Evolutionary conservation across 2,888 invertebrate species (phyloP), one percentile per base, ranked within the genome.

Genomic region (Parthenolecanium corni): DNA sequence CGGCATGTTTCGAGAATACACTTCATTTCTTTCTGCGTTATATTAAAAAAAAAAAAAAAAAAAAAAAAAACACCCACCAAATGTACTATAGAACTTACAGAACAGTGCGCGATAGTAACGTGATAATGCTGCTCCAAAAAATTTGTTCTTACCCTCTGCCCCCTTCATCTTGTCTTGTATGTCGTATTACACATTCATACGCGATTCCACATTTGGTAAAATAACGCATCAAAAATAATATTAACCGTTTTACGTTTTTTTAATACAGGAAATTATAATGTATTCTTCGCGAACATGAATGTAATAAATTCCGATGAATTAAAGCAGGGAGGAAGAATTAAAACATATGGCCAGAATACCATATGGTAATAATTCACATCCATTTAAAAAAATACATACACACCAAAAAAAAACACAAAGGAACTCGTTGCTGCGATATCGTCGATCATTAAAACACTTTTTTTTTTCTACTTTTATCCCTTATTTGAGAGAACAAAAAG

Each of bases 331-430:
- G 49, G 47, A 58, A 47, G 49, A 58, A 58, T 49, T 58, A 47
- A 58, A 58, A 58, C 58, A 58, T 58, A 58, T 58, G 58, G 58
- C 58, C 49, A 49, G 58, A 58, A 49, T 58, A 49, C 58, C 58
- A 58, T 58, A 58, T 58, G 58, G 58, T 58, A 58, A 58, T 58
- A 58, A 58, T 58, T 58, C 58, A 58, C 47, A 58, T 58, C 58
- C 58, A 58, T 58, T 31, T 58, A 49, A 58, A 58, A 56, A 31
- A 31, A 31, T 31, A 31, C 31, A 31, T 31, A 31, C 9, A 31
- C 31, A 31, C 31, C 31, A 31, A 31, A 58, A 58, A n/a, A n/a
- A 52, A 58, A 58, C 49, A 58, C 58, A 58, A 58, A 58, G 58
- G 58, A 47, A 58, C 58, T 58, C 40, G 53, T 21, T 58, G 58